phyloP scores from a whole-genome alignment of 2,797 vertebrate genomes.

The Moxostoma hubbsi region DNA sequence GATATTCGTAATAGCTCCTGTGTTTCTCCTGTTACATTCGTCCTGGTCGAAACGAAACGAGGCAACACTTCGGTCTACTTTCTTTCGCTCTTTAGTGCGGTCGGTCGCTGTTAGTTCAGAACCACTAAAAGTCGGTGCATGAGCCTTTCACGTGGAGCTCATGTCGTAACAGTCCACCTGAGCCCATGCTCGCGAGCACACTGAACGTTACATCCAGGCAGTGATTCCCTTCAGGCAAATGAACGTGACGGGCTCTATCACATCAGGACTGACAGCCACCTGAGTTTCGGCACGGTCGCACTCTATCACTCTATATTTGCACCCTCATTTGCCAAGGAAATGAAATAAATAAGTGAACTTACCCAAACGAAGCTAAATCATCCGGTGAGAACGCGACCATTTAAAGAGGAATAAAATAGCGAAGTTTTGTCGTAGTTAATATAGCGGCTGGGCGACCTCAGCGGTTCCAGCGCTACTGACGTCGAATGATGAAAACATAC shows the following conservation, averaged over 20 bases:
- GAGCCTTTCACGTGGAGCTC: conserved; percentile 22
- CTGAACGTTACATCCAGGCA: conserved; percentile 17
- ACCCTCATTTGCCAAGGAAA: not conserved
- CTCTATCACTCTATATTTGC: conserved; percentile 17
- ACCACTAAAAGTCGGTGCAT: conserved; percentile 65
- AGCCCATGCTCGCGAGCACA: conserved; percentile 12
- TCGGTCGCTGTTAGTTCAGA: conserved; percentile 80
- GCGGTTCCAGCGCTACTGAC: conserved; percentile 77
- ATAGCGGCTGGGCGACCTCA: conserved; percentile 70
- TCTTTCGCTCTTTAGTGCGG: not conserved
- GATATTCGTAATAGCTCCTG: not conserved
- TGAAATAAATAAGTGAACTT: conserved; percentile 60
- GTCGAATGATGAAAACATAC: conserved; percentile 69
- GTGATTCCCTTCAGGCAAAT: conserved; percentile 58
- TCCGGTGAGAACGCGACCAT: conserved; percentile 50
- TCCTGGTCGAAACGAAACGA: not conserved
- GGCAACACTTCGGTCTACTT: conserved; percentile 6
- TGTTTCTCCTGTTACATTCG: not conserved
- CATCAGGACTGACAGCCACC: conserved; percentile 53
- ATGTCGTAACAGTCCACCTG: conserved; percentile 20
- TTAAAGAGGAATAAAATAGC: conserved; percentile 61
- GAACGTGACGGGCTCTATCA: not conserved
- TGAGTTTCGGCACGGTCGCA: conserved; percentile 51
- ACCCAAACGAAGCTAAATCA: conserved; percentile 65
- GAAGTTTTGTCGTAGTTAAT: conserved; percentile 78